Evolutionary conservation across 2,888 invertebrate species (phyloP), one percentile per base, ranked within the genome.

Genomic region (Pycnomerus fuliginosus): DNA sequence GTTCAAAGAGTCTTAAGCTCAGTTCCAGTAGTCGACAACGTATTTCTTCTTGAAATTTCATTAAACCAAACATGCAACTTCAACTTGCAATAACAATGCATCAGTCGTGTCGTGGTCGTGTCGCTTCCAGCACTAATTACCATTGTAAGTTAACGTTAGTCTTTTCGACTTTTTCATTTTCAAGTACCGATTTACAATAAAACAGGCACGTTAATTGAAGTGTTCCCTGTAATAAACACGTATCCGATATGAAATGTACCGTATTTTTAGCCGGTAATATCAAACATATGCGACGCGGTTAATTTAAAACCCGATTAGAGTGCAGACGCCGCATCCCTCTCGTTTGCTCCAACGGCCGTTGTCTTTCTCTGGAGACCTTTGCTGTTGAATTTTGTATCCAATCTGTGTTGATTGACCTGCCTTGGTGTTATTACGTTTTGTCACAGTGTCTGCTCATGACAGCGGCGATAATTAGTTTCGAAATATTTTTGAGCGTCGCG

Each of bases 1-100:
- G 58, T 61, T 55, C 55, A 56, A 58, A 58, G 54, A 52, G 46
- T n/a, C n/a, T n/a, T n/a, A n/a, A n/a, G n/a, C n/a, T n/a, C n/a
- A n/a, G n/a, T n/a, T n/a, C n/a, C n/a, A n/a, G n/a, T n/a, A n/a
- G n/a, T n/a, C n/a, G n/a, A n/a, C n/a, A n/a, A n/a, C n/a, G n/a
- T n/a, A n/a, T n/a, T n/a, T n/a, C n/a, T n/a, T n/a, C n/a, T n/a
- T n/a, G n/a, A n/a, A n/a, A n/a, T n/a, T n/a, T n/a, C n/a, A n/a
- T n/a, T n/a, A n/a, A n/a, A n/a, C n/a, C n/a, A n/a, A n/a, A n/a
- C n/a, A n/a, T n/a, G n/a, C n/a, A n/a, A n/a, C n/a, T n/a, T n/a
- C n/a, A n/a, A n/a, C n/a, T n/a, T n/a, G n/a, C n/a, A n/a, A n/a
- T n/a, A n/a, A n/a, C n/a, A n/a, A n/a, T n/a, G n/a, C n/a, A n/a